Evolutionary conservation across 2,888 invertebrate species (phyloP).

Genomic region (Melangyna quadrimaculata): DNA sequence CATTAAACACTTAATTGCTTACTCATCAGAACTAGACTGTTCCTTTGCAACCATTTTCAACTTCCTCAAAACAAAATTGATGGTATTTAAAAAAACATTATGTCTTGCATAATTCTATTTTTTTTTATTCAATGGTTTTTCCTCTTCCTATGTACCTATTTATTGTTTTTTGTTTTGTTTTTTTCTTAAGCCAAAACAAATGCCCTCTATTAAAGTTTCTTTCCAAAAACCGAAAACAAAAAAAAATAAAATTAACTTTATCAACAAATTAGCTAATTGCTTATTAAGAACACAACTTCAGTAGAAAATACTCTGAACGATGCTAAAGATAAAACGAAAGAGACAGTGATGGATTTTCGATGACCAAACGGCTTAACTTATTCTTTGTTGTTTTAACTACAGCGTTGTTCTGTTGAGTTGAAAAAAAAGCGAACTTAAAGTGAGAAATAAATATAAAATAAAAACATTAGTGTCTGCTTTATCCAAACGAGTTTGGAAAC

Average conservation of each 20-base stretch:
- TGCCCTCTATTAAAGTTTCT: neutral
- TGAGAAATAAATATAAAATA: neutral
- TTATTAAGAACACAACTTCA: constrained; percentile 48
- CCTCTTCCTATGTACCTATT: too few relatives aligned
- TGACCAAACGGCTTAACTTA: neutral
- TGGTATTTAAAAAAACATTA: too few relatives aligned
- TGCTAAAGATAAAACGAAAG: constrained; percentile 23
- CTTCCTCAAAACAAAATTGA: too few relatives aligned
- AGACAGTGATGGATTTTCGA: constrained; percentile 24
- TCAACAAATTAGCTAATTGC: constrained; percentile 45
- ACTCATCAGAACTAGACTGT: too few relatives aligned
- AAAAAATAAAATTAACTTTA: too few relatives aligned
- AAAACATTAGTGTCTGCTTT: neutral
- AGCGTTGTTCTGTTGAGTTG: neutral
- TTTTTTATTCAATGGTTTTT: too few relatives aligned
- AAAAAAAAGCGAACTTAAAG: neutral
- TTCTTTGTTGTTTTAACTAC: neutral
- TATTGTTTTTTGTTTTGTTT: neutral
- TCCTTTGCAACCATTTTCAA: too few relatives aligned
- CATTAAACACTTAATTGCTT: too few relatives aligned
- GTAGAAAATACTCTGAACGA: constrained; percentile 3
- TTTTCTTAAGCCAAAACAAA: neutral
- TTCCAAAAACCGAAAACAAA: neutral
- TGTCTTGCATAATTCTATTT: too few relatives aligned
- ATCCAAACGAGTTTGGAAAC: constrained; percentile 43